A percentile compares a stretch with the other conserved stretches of the same genome.
Evolutionary conservation across 30 jellyfish, hydroid and myxozoan genomes (phyloP).

Genomic region (Hydractinia symbiolongicarpus): DNA sequence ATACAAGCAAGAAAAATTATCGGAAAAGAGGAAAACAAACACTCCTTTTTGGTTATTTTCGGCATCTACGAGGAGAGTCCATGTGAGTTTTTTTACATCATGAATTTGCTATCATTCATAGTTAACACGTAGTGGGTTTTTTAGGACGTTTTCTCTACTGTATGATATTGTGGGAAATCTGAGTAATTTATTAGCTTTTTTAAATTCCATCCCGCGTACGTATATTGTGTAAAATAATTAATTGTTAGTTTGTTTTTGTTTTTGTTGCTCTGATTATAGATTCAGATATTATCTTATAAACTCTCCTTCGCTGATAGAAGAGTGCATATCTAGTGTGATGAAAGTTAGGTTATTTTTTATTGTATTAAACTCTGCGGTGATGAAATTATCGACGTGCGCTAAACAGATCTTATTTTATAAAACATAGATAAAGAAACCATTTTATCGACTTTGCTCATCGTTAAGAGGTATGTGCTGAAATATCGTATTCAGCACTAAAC

Average conservation of each 20-base stretch:
- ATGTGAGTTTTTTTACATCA: not conserved
- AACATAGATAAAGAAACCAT: too few relatives aligned
- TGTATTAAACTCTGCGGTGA: too few relatives aligned
- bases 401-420: too few relatives aligned
- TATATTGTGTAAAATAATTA: not conserved
- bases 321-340: too few relatives aligned
- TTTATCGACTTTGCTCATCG: too few relatives aligned
- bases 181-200: conserved; percentile 12
- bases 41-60: not conserved
- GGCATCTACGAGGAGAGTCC: not conserved
- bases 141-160: not conserved
- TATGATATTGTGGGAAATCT: conserved; percentile 13
- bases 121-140: not conserved
- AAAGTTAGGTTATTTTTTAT: too few relatives aligned
- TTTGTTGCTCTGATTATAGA: not conserved
- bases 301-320: too few relatives aligned
- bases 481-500: too few relatives aligned
- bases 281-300: too few relatives aligned
- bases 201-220: conserved; percentile 4
- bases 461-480: too few relatives aligned
- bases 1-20: not conserved
- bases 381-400: too few relatives aligned
- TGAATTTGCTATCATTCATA: not conserved
- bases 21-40: not conserved
- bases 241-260: not conserved